These are phyloP conservation scores for Pentamera pediparva DNA, from an alignment of 53 echinoderm and acorn worm species.

Conservation along the genomic window DNA sequence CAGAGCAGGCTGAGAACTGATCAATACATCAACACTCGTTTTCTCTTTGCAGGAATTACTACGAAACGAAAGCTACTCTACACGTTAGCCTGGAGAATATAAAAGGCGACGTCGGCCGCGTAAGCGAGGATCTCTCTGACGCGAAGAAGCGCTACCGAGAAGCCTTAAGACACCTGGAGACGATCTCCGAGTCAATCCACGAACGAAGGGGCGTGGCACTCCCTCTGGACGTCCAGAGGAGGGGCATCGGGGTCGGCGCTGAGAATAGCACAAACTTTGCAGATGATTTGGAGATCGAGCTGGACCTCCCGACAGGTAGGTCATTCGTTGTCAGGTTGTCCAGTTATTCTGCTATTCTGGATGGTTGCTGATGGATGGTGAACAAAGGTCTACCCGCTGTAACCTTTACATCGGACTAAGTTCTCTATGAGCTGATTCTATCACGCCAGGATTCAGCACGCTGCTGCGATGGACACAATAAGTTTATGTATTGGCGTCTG, in stretches of 20 bases:
- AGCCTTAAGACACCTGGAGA: slow-evolving; percentile 65
- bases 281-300: not conserved
- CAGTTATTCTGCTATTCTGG: too few species aligned
- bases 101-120: slow-evolving; percentile 52
- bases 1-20: too few species aligned
- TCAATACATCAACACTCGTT: too few species aligned
- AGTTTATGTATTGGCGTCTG: too few species aligned
- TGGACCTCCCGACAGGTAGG: slow-evolving; percentile 6
- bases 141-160: slow-evolving; percentile 62
- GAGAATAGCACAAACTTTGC: slow-evolving; percentile 1
- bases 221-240: not conserved
- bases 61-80: slow-evolving; percentile 62
- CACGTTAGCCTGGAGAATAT: slow-evolving; percentile 58
- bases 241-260: slow-evolving; percentile 25
- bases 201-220: slow-evolving; percentile 45
- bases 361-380: too few species aligned
- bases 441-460: too few species aligned
- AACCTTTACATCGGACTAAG: too few species aligned
- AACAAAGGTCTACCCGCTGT: too few species aligned
- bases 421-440: too few species aligned
- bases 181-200: slow-evolving; percentile 91
- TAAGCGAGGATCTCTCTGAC: slow-evolving; percentile 44
- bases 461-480: too few species aligned
- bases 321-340: too few species aligned
- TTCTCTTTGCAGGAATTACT: too few species aligned